Conservation (phyloP, 2,113 vertebrate genomes). For the Chelonoidis abingdonii region DNA sequence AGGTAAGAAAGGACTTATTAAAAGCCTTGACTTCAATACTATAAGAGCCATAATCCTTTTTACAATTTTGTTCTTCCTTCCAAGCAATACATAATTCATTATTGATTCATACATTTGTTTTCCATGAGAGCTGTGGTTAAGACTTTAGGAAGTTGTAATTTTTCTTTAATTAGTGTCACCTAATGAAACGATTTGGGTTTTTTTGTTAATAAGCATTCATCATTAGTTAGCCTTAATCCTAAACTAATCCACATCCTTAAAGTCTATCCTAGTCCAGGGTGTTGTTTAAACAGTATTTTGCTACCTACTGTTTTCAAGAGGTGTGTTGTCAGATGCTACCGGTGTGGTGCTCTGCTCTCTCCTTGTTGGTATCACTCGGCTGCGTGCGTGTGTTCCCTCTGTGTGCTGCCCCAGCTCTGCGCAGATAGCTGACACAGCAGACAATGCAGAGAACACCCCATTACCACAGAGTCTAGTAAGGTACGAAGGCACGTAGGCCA, state of each 20-base stretch:
- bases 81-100: background rate
- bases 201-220: background rate
- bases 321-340: no score
- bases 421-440: no score
- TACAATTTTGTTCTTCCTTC: background rate
- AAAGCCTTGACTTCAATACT: background rate
- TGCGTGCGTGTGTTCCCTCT: no score
- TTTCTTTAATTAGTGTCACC: slow-evolving; percentile 3
- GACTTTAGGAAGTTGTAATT: background rate
- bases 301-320: background rate
- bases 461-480: no score
- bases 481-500: no score
- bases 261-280: background rate
- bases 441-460: no score
- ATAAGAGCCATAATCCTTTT: background rate
- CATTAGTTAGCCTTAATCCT: background rate
- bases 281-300: background rate
- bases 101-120: background rate
- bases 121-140: background rate
- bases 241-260: slow-evolving; percentile 9
- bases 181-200: background rate
- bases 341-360: no score
- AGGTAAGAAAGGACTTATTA: background rate
- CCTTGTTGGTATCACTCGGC: no score
- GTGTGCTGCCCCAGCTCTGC: no score